phyloP scores from a whole-genome alignment of 2,888 invertebrate species.

The Acrobasis consociella region DNA sequence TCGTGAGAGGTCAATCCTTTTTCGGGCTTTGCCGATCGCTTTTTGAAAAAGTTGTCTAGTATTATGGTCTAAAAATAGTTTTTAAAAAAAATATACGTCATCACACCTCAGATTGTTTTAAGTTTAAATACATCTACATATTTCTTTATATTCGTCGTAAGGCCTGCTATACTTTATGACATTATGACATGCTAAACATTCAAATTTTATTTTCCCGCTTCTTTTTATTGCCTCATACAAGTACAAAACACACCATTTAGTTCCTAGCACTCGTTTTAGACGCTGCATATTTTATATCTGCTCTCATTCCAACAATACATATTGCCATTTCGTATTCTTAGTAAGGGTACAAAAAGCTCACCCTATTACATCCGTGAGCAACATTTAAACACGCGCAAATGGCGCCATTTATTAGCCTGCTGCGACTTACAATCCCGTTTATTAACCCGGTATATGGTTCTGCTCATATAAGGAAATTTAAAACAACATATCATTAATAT shows the following conservation, averaged over 20 bases:
- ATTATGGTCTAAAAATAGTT: no score
- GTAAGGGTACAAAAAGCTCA: constrained; percentile 35
- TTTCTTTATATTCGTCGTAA: no score
- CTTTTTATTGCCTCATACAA: background rate
- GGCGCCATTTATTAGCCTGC: constrained; percentile 38
- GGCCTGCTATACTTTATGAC: no score
- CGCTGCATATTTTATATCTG: constrained; percentile 15
- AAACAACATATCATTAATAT: constrained; percentile 50
- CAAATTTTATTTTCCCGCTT: background rate
- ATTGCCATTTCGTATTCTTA: constrained; percentile 25
- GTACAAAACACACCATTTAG: constrained; percentile 29
- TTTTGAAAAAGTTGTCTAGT: no score
- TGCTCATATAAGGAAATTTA: constrained; percentile 39
- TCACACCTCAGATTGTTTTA: no score
- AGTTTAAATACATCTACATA: no score
- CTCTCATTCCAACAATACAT: constrained; percentile 15
- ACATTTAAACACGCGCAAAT: constrained; percentile 37
- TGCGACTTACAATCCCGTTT: constrained; percentile 42
- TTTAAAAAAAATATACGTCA: no score
- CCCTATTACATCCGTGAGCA: constrained; percentile 31
- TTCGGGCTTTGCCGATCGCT: no score
- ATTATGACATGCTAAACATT: background rate
- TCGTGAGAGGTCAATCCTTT: no score
- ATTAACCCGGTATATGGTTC: constrained; percentile 37
- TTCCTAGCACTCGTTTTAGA: constrained; percentile 15